Evolutionary conservation across 2,888 invertebrate species (phyloP), one percentile per base, ranked within the genome.

Genomic region (Drosophila siamana): DNA sequence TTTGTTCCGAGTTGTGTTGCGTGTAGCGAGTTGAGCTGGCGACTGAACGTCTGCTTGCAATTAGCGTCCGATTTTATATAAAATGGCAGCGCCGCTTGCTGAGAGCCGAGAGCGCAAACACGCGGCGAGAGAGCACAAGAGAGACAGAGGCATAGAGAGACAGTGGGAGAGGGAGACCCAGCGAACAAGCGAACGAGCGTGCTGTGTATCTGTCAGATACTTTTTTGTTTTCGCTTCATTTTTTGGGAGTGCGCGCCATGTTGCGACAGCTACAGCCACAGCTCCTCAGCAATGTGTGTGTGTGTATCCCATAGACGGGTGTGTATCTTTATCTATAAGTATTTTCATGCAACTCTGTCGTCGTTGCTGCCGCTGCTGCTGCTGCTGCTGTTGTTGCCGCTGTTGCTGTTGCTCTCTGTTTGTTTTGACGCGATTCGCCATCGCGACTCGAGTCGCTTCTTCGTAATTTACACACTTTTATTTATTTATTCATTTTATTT

Each of bases 1-100:
- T 33, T 43, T 59, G 43, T 46, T 44, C 28, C 22, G 33, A 44
- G 44, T 33, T 22, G 46, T 61, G 33, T 38, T 15, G 61, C 48
- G 79, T 80, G 75, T 86, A 75, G 79, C 80, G 78, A 82, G 82
- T 86, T 88, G 62, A 70, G 81, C 78, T 88, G 93, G 94, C 94
- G 94, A 94, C 94, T 94, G 94, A 93, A 93, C 93, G 94, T 94
- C 94, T 94, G 93, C 92, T 92, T 92, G 90, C 79, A 85, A 92
- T 92, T 89, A 92, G 76, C 78, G 80, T 75, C 74, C 68, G 80
- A 83, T 90, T 92, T 92, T 91, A 92, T 91, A 90, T 60, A 78
- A 86, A 80, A 88, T 71, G 64, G 74, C 86, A 75, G 73, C 66
- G 38, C 36, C 16, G 33, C 24, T 28, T 63, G 59, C 52, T 57